phyloP scores from a whole-genome alignment of 1,140 invertebrate genomes.

The Drosophila orosa region DNA sequence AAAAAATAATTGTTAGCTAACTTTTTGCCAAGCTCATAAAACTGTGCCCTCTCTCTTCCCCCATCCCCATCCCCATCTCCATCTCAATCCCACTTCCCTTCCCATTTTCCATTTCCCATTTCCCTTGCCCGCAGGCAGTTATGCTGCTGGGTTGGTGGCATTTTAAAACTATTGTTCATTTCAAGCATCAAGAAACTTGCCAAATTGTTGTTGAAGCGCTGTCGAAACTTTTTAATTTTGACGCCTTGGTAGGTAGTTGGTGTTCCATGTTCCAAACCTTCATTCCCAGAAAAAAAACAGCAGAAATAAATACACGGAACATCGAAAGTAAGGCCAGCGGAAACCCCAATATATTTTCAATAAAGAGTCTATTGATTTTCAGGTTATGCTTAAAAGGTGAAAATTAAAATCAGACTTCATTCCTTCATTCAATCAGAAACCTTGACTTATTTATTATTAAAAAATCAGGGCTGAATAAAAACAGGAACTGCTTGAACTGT shows the following conservation, averaged over 20 bases:
- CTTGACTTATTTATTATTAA: too few relatives aligned
- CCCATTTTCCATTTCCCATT: not conserved
- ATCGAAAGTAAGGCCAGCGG: not conserved
- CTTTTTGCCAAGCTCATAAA: constrained; percentile 63
- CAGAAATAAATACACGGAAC: not conserved
- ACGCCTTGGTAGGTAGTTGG: constrained; percentile 60
- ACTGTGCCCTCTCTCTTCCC: constrained; percentile 14
- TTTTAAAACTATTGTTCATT: constrained; percentile 69
- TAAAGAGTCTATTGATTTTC: not conserved
- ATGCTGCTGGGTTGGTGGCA: constrained; percentile 48
- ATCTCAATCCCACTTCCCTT: too few relatives aligned
- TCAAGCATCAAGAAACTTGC: constrained; percentile 65
- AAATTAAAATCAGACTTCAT: not conserved
- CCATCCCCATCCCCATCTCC: not conserved
- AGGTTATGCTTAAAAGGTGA: not conserved
- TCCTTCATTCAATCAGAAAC: too few relatives aligned
- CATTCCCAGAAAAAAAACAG: not conserved
- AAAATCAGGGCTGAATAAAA: too few relatives aligned
- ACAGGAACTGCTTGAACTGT: too few relatives aligned
- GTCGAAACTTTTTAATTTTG: constrained; percentile 64
- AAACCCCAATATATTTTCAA: not conserved
- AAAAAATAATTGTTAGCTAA: constrained; percentile 65
- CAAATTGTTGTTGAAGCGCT: constrained; percentile 62
- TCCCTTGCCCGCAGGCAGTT: constrained; percentile 21
- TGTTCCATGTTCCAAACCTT: not conserved